Evolutionary conservation across 1,140 invertebrate genomes (phyloP).

Genomic region (Meloidogyne exigua): DNA sequence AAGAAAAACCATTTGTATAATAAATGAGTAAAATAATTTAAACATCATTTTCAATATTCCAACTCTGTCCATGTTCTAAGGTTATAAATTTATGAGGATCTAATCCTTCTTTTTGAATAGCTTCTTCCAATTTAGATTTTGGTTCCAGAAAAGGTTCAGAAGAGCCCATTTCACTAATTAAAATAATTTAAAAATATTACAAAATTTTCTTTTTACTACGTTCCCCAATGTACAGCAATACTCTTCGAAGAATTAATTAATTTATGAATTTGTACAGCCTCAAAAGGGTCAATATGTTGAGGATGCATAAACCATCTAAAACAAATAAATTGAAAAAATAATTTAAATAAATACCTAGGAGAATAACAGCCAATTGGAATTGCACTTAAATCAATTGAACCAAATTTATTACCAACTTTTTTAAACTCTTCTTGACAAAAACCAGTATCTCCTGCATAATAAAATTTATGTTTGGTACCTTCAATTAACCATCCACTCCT

Average conservation of each 20-base stretch:
- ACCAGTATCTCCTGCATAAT: conserved; percentile 50
- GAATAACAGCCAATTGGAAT: conserved; percentile 51
- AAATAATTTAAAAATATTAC: conserved; percentile 43
- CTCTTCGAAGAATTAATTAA: conserved; percentile 62
- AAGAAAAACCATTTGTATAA: too few species aligned
- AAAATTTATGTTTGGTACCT: conserved; percentile 40
- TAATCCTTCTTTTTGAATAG: conserved; percentile 28
- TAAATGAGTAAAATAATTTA: neutral
- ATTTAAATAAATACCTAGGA: conserved; percentile 36
- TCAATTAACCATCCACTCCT: conserved; percentile 49
- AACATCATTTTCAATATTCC: conserved; percentile 13
- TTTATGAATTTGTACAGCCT: conserved; percentile 67
- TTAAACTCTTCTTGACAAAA: conserved; percentile 49
- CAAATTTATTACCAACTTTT: conserved; percentile 40
- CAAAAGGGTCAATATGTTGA: conserved; percentile 67
- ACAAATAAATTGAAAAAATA: neutral
- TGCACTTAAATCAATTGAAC: conserved; percentile 47
- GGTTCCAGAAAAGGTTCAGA: conserved; percentile 44
- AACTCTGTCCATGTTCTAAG: conserved; percentile 26
- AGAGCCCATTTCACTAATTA: conserved; percentile 16
- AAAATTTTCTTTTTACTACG: conserved; percentile 55
- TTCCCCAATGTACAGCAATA: conserved; percentile 65
- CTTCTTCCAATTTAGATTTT: conserved; percentile 11
- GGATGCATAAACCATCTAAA: conserved; percentile 65
- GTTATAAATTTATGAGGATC: conserved; percentile 27